These are phyloP conservation scores for Leucozona laternaria DNA, from an alignment of 2,888 invertebrate species.

Conservation along the genomic window DNA sequence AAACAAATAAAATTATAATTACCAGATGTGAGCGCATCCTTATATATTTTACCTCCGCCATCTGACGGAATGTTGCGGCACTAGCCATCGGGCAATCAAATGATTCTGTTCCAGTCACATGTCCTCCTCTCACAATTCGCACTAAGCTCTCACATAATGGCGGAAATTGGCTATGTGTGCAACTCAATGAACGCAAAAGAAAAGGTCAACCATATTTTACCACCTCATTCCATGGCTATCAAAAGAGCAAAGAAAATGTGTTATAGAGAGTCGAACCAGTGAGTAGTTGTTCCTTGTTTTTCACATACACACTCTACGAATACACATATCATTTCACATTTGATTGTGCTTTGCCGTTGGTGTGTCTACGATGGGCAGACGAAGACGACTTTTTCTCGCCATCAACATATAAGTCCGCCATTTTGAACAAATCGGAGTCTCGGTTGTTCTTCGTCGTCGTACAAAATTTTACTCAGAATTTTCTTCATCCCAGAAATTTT, in stretches of 20 bases:
- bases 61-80: constrained; percentile 53
- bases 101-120: constrained; percentile 59
- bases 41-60: constrained; percentile 20
- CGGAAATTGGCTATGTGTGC: constrained; percentile 85
- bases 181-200: constrained; percentile 39
- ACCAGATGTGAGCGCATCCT: background rate
- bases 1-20: background rate
- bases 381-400: constrained; percentile 72
- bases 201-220: constrained; percentile 14
- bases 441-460: constrained; percentile 76
- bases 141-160: constrained; percentile 84
- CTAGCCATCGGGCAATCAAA: constrained; percentile 45
- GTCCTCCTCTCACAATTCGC: constrained; percentile 83
- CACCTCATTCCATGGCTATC: background rate
- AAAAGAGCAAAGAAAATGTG: constrained; percentile 82
- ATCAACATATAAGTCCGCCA: constrained; percentile 76
- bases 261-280: constrained; percentile 88
- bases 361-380: constrained; percentile 64
- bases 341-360: constrained; percentile 70
- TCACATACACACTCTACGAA: constrained; percentile 66
- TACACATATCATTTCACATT: constrained; percentile 63
- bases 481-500: constrained; percentile 73
- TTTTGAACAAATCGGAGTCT: constrained; percentile 76
- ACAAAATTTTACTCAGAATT: constrained; percentile 75
- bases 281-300: constrained; percentile 87